These are phyloP conservation scores for Benthosema pterotum DNA, from an alignment of 2,797 vertebrate species.

Conservation along the genomic window DNA sequence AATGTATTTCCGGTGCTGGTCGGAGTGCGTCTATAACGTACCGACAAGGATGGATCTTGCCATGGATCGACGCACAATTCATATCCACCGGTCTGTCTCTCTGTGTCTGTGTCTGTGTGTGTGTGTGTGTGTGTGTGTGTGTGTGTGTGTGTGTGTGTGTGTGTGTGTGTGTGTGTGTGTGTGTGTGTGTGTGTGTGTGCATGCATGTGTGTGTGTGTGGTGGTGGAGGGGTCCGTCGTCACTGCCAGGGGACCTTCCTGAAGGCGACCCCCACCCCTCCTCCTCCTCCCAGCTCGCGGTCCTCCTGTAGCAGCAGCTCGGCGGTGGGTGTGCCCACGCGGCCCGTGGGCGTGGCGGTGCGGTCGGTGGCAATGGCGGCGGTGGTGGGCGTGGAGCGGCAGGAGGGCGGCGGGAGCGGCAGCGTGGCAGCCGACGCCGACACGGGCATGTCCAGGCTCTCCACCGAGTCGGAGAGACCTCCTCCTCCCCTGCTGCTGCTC, in stretches of 20 bases:
- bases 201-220: background rate
- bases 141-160: too few species aligned
- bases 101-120: too few species aligned
- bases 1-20: too few species aligned
- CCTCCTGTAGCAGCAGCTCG: conserved; percentile 59
- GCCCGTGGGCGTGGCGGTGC: conserved; percentile 46
- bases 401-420: conserved; percentile 69
- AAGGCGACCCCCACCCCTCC: background rate
- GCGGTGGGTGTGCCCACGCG: conserved; percentile 51
- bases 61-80: conserved; percentile 13
- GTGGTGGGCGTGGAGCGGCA: conserved; percentile 66
- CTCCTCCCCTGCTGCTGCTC: conserved; percentile 29
- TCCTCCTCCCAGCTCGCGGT: conserved; percentile 60
- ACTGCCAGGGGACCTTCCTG: conserved; percentile 74
- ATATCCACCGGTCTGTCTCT: conserved; percentile 9
- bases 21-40: conserved; percentile 4
- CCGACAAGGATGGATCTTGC: conserved; percentile 23
- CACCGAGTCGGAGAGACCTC: conserved; percentile 73
- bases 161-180: too few species aligned
- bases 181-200: too few species aligned
- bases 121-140: too few species aligned
- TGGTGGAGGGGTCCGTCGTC: conserved; percentile 30
- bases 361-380: conserved; percentile 54
- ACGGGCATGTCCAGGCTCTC: conserved; percentile 76
- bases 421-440: conserved; percentile 70